Evolutionary conservation across 2,888 invertebrate species (phyloP).

Genomic region (Drosophila bunnanda): DNA sequence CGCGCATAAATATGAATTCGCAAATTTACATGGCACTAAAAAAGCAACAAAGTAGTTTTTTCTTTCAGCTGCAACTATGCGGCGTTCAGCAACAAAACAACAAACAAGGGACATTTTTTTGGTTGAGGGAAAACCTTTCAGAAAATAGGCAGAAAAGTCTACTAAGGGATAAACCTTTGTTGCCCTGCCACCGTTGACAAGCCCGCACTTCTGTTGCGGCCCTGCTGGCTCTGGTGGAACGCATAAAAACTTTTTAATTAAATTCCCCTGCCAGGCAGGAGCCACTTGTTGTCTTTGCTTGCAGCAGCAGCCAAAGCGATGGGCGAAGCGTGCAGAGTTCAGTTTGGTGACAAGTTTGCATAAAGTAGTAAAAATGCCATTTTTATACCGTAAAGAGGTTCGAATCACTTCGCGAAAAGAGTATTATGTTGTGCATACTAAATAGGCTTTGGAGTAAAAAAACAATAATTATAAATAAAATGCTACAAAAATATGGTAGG

Average conservation of each 20-base stretch:
- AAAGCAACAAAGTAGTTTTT: slow-evolving; percentile 34
- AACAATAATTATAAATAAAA: no score
- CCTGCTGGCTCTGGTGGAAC: slow-evolving; percentile 37
- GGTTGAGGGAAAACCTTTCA: slow-evolving; percentile 16
- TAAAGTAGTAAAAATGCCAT: slow-evolving; percentile 53
- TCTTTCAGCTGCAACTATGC: slow-evolving; percentile 40
- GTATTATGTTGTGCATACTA: no score
- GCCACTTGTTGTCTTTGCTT: slow-evolving; percentile 43
- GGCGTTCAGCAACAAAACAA: slow-evolving; percentile 50
- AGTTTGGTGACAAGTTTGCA: slow-evolving; percentile 60
- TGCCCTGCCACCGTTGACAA: slow-evolving; percentile 26
- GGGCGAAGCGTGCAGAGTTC: slow-evolving; percentile 27
- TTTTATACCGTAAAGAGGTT: slow-evolving; percentile 44
- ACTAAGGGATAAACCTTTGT: slow-evolving; percentile 29
- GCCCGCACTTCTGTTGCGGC: slow-evolving; percentile 33
- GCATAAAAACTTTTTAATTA: slow-evolving; percentile 73
- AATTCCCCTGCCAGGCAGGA: slow-evolving; percentile 56
- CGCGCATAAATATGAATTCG: slow-evolving; percentile 43
- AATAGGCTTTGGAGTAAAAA: no score
- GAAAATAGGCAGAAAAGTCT: slow-evolving; percentile 53
- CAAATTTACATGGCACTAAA: slow-evolving; percentile 65
- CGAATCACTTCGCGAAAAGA: slow-evolving; percentile 14
- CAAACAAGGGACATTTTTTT: slow-evolving; percentile 15
- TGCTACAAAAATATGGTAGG: accelerated
- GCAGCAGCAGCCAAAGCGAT: slow-evolving; percentile 2